Evolutionary conservation across 2,797 vertebrate species (phyloP), one percentile per base, ranked within the genome.

Genomic region (Acanthurus leucopareius): DNA sequence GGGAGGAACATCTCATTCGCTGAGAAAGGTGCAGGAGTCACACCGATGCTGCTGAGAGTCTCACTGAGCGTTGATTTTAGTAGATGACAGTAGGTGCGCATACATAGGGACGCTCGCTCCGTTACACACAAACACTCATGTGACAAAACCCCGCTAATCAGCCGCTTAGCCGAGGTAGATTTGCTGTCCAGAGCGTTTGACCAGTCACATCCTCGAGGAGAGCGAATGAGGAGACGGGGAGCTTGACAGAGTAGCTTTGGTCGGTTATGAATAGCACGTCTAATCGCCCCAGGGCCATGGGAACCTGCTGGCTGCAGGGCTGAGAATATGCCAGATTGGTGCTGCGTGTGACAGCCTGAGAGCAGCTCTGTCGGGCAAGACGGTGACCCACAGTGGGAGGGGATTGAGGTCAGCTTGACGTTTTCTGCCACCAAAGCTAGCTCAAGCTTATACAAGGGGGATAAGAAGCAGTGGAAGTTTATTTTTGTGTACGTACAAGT

Each of bases 221-320:
- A 63, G 54, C 16, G 2, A 19, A 62, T 66, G 79, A 73, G 61
- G 75, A 74, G 47, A 67, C 69, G 11, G 56, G 35, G 69, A 71
- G 76, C 79, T 85, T 61, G 60, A 62, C 61, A 86, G 82, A 60
- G 84, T 74, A 75, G 88, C 87, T 90, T 91, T 84, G 74, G 42
- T 68, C n/a, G 56, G 73, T 67, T 88, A 92, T 86, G 88, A 94
- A 94, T 93, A 93, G 92, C 72, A 76, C 49, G 73, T 77, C 90
- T 94, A 92, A 95, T 94, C 89, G 53, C 81, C 53, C 14, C 68
- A 35, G 28, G 84, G 72, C 83, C 80, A 79, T 80, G 81, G 82
- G 83, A 89, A 89, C 74, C 70, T 49, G 84, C 62, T 63, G 57
- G 84, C 83, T 35, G 58, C 15, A 35, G 61, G 67, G 83, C 85